Base-by-base conservation (phyloP, 2,888 invertebrate genomes). In the Halictus ligatus region DNA sequence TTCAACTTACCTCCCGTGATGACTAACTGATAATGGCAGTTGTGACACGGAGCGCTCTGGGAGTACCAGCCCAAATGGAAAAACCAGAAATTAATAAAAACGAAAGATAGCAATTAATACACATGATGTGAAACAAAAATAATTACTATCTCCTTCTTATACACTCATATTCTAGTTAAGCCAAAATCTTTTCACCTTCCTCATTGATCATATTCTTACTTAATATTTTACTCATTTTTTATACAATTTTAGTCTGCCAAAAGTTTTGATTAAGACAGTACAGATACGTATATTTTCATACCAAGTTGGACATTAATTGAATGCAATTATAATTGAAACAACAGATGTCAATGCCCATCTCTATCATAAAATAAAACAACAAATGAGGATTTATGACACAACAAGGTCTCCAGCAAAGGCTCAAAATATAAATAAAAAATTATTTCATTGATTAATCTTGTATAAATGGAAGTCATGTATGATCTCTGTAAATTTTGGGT, bases 1-100 rank as follows among this genome's bases (percentile, higher is more conserved):
- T 83, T 83, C 35, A 90, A 94, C 94, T 94, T 94, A 94, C 94
- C 94, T 93, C 93, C 84, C 82, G 74, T 85, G 90, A 81, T 81
- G 91, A 87, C 80, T 87, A 91, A 86, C 75, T 88, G 88, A 85
- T 79, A 81, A 85, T 80, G 84, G 91, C 83, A 80, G 89, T 81
- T 85, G 89, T 90, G 91, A 87, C 90, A 87, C 88, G 85, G 78
- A 72, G 89, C 91, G 88, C 90, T 92, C 91, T 92, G 92, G 87
- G 88, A 88, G 93, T 92, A 92, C 91, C 93, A 92, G 94, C 92
- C 94, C 94, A 92, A 93, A 95, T 88, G 93, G 94, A 93, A 94
- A 71, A 94, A 95, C 95, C 95, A 95, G 95, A 95, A 95, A 95
- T 95, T 94, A 95, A 95, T 95, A 95, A 95, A 95, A 95, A 95